Percentiles rank a stretch among this genome's conserved stretches.
These are phyloP conservation scores for Eueides isabella DNA, from an alignment of 1,140 invertebrate genomes.

Conservation along the genomic window DNA sequence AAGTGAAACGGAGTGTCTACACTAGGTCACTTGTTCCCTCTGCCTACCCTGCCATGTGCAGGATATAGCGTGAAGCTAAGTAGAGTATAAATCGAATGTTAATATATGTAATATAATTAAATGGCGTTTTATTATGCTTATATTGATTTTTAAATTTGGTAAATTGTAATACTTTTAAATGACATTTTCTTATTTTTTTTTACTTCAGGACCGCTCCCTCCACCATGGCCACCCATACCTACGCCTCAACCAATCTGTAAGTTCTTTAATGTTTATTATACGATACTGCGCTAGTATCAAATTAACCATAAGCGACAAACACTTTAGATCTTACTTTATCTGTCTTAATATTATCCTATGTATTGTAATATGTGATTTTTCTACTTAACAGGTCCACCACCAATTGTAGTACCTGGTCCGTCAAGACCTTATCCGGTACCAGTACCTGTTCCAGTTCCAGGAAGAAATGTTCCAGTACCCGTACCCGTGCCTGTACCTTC, in stretches of 20 bases:
- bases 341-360: no score
- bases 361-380: no score
- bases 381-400: constrained; percentile 53
- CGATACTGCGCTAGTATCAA: background rate
- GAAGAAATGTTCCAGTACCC: constrained; percentile 55
- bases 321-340: background rate
- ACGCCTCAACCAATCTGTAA: constrained; percentile 35
- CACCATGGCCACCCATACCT: constrained; percentile 26
- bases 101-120: background rate
- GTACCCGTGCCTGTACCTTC: constrained; percentile 66
- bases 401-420: constrained; percentile 62
- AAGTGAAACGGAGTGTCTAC: no score
- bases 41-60: no score
- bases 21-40: no score
- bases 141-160: background rate
- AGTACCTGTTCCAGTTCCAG: constrained; percentile 63
- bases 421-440: constrained; percentile 62
- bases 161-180: background rate
- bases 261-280: constrained; percentile 8
- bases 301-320: no score
- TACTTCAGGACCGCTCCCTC: constrained; percentile 6
- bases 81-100: background rate
- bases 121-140: background rate
- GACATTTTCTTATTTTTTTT: background rate
- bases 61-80: no score